Percentiles rank a stretch among this genome's conserved stretches.
Evolutionary conservation across 2,888 invertebrate species (phyloP).

Genomic region (Fissipunctia ypsillon): DNA sequence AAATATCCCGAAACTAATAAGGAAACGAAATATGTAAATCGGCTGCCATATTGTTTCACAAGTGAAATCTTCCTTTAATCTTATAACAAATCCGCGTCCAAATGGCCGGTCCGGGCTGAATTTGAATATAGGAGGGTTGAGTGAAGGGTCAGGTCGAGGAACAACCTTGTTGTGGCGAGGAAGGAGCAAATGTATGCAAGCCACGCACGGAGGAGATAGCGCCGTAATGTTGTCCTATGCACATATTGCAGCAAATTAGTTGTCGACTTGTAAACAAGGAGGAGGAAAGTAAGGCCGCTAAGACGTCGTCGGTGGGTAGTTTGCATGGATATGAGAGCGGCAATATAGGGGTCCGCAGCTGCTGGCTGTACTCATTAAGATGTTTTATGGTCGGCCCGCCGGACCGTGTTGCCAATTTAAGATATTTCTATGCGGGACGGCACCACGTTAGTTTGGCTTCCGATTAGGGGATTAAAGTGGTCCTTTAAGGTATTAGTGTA

Average conservation of each 20-base stretch:
- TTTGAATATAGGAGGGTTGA: constrained; percentile 89
- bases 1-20: constrained; percentile 91
- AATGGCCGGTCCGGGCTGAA: constrained; percentile 89
- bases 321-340: constrained; percentile 91
- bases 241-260: constrained; percentile 91
- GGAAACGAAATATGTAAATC: constrained; percentile 91
- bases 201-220: constrained; percentile 89
- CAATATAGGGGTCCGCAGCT: constrained; percentile 90
- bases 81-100: constrained; percentile 91
- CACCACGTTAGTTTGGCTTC: constrained; percentile 89
- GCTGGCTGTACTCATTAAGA: constrained; percentile 91
- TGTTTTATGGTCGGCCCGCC: constrained; percentile 90
- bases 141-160: constrained; percentile 85
- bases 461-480: constrained; percentile 90
- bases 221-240: constrained; percentile 90
- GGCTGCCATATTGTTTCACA: constrained; percentile 90
- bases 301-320: constrained; percentile 88
- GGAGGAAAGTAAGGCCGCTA: constrained; percentile 88
- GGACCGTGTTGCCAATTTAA: constrained; percentile 90
- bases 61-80: constrained; percentile 91
- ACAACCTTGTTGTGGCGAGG: constrained; percentile 81
- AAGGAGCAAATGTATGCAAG: constrained; percentile 89
- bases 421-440: constrained; percentile 90
- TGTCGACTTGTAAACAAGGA: constrained; percentile 90
- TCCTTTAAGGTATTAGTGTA: constrained; percentile 89